Evolutionary conservation across 2,888 invertebrate genomes (phyloP), one percentile per base, ranked within the genome.

Genomic region (Stenichneumon culpator): DNA sequence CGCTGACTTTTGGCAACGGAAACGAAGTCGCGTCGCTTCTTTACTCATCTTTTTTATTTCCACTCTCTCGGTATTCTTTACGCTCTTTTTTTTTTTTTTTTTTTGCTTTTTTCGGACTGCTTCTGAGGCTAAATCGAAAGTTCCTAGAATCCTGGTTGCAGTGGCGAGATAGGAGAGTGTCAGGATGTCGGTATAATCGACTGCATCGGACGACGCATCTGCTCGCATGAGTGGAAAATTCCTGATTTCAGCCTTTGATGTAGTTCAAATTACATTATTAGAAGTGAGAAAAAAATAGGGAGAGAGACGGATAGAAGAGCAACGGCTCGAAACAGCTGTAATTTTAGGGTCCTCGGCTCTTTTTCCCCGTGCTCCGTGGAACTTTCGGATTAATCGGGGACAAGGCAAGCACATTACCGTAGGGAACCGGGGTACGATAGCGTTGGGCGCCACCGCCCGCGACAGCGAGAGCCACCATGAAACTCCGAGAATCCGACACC

Each of bases 391-490:
- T 93, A 93, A 93, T 93, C 93, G 90, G 89, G 90, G 92, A 93
- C 93, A 92, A 92, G 93, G 92, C 91, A 92, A 92, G 91, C 91
- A 91, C 93, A 93, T 93, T 93, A 93, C 92, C 88, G 89, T 85
- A 77, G 88, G 83, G 84, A 91, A 91, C 87, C 89, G 86, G 75
- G 88, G 79, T 84, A 88, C 89, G 80, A 85, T 82, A 85, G 75
- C 84, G 74, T 57, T 78, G 81, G 86, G 83, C 86, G 85, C 86
- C 83, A 87, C 79, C 81, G 72, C 69, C 63, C 60, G 70, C 82
- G 69, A 74, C 50, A 78, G 68, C 36, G 78, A 82, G 78, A 84
- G 57, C 86, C 86, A 86, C 84, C 86, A 74, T 85, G 83, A 87
- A 82, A 79, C 89, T 90, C 91, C 88, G 80, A 89, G 91, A 91